phyloP scores from a whole-genome alignment of 2,888 invertebrate species.

The Noctuana brunneofusca region DNA sequence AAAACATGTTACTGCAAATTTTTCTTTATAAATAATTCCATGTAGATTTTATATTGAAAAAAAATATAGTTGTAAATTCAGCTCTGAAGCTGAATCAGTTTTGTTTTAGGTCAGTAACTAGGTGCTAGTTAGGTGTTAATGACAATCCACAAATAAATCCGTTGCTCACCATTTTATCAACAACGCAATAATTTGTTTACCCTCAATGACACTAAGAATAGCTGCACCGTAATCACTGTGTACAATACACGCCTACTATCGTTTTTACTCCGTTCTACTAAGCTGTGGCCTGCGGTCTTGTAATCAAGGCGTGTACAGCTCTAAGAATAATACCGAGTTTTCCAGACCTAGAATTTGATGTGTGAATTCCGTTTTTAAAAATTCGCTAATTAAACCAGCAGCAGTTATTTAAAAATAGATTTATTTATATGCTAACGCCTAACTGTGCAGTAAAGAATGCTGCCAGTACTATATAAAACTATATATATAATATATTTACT shows the following conservation, averaged over 20 bases:
- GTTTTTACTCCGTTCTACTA: slow-evolving; percentile 13
- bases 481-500: no score
- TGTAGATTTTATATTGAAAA: no score
- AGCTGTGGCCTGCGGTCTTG: slow-evolving; percentile 23
- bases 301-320: slow-evolving; percentile 24
- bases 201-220: not conserved
- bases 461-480: no score
- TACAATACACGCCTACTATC: slow-evolving; percentile 9
- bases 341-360: slow-evolving; percentile 7
- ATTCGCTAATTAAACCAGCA: not conserved
- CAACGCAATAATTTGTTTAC: not conserved
- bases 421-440: no score
- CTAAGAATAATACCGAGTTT: slow-evolving; percentile 13
- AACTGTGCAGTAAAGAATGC: no score
- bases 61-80: no score
- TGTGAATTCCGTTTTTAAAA: slow-evolving; percentile 3
- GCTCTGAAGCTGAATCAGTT: no score
- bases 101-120: not conserved
- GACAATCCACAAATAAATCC: not conserved
- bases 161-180: not conserved
- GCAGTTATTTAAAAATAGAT: not conserved
- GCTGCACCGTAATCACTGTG: slow-evolving; percentile 7
- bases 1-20: no score
- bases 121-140: not conserved
- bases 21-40: no score